Percentiles rank a stretch among this genome's conserved stretches.
These are phyloP conservation scores for Meloidogyne chitwoodi DNA, from an alignment of 1,140 invertebrate species.

Conservation along the genomic window DNA sequence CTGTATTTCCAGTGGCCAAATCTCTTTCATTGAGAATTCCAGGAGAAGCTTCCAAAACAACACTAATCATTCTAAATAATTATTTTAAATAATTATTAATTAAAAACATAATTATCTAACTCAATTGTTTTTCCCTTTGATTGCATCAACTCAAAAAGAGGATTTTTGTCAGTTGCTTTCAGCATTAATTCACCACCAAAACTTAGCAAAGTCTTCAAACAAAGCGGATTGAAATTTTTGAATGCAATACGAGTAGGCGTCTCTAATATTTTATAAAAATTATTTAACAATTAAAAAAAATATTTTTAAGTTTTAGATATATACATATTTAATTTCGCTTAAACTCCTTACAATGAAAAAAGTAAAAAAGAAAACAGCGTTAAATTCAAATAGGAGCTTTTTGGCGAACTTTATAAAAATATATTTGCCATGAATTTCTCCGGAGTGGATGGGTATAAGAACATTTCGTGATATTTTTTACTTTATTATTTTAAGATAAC, in stretches of 20 bases:
- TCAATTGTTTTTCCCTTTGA: slow-evolving; percentile 50
- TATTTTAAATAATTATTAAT: not conserved
- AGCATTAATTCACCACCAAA: slow-evolving; percentile 36
- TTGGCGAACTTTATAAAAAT: no score
- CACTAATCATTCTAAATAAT: slow-evolving; percentile 55
- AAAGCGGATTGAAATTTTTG: slow-evolving; percentile 53
- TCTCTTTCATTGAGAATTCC: slow-evolving; percentile 46
- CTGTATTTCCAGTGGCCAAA: slow-evolving; percentile 52
- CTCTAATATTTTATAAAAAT: no score
- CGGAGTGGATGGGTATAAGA: no score
- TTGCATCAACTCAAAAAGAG: slow-evolving; percentile 53
- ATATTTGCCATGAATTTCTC: no score
- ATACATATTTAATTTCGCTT: no score
- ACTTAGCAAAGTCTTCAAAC: slow-evolving; percentile 40
- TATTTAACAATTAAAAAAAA: no score
- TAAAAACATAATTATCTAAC: slow-evolving; percentile 25
- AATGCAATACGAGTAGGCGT: slow-evolving; percentile 54
- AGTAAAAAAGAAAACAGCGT: no score
- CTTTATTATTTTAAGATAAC: no score
- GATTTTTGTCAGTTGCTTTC: slow-evolving; percentile 46
- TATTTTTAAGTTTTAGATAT: no score
- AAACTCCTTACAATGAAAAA: no score
- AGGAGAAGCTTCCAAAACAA: slow-evolving; percentile 49
- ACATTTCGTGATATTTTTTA: no score
- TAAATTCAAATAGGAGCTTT: no score